Conservation (phyloP, 2,888 invertebrate genomes). For the Penaeus monodon region DNA sequence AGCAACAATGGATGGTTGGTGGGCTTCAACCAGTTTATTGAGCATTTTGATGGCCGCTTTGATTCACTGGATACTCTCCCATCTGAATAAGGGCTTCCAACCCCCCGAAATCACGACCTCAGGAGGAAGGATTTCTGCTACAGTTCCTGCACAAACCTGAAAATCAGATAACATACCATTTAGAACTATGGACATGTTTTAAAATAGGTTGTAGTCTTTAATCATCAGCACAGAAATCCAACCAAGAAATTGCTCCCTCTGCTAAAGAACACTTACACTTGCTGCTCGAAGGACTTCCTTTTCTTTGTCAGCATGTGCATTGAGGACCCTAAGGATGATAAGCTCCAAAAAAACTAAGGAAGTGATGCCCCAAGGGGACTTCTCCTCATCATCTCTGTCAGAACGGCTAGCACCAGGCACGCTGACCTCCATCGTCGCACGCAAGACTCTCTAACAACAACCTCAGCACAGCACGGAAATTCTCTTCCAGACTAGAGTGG, state of each 20-base stretch:
- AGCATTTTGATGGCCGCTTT: slow-evolving; percentile 94
- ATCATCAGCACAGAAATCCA: no score
- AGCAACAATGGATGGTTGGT: slow-evolving; percentile 75
- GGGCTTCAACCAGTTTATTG: slow-evolving; percentile 82
- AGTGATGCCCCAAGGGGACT: slow-evolving; percentile 85
- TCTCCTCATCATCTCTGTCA: slow-evolving; percentile 87
- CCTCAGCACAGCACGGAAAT: slow-evolving; percentile 76
- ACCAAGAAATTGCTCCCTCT: no score
- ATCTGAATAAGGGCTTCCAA: slow-evolving; percentile 90
- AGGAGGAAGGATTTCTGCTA: slow-evolving; percentile 85
- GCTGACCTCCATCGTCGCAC: slow-evolving; percentile 73
- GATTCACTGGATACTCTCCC: slow-evolving; percentile 86
- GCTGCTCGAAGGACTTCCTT: slow-evolving; percentile 82
- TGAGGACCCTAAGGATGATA: slow-evolving; percentile 87
- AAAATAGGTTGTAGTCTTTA: no score
- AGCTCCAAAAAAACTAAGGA: slow-evolving; percentile 81
- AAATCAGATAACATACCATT: not conserved
- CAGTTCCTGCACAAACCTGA: slow-evolving; percentile 74
- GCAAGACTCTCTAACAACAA: slow-evolving; percentile 83
- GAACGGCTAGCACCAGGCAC: slow-evolving; percentile 80
- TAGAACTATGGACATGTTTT: no score
- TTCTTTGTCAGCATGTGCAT: slow-evolving; percentile 80
- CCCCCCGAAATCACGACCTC: slow-evolving; percentile 81
- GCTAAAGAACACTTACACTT: slow-evolving; percentile 69
- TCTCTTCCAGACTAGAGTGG: slow-evolving; percentile 72